phyloP scores from a whole-genome alignment of 2,797 vertebrate genomes.

The Rhynchonycteris naso region DNA sequence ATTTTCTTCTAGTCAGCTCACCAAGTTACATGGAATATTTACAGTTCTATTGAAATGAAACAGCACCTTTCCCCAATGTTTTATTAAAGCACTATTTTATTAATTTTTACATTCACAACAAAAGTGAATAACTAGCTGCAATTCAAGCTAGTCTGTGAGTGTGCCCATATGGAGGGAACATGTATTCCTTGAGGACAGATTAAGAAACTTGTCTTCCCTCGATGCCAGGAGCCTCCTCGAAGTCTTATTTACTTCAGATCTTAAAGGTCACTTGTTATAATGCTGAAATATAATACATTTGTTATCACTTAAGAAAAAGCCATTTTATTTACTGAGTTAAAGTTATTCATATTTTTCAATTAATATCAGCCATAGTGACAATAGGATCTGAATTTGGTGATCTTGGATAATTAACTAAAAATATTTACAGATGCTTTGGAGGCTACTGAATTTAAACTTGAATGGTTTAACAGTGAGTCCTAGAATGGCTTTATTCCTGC shows the following conservation, averaged over 20 bases:
- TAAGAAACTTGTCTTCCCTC: not conserved
- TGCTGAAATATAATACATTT: conserved; percentile 26
- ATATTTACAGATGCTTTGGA: not conserved
- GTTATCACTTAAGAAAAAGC: not conserved
- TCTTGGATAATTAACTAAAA: conserved; percentile 35
- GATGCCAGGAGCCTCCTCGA: not conserved
- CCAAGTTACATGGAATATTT: not conserved
- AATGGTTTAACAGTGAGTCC: not conserved
- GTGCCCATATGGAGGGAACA: not conserved
- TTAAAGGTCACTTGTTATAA: not conserved
- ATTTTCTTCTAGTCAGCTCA: conserved; percentile 41
- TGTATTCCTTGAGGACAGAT: not conserved
- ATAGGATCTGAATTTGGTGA: conserved; percentile 14
- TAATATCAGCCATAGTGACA: not conserved
- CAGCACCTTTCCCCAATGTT: not conserved
- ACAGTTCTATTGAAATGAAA: conserved; percentile 19
- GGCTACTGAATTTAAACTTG: conserved; percentile 37
- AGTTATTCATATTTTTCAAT: conserved; percentile 47
- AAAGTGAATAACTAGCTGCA: not conserved
- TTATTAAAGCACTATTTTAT: not conserved
- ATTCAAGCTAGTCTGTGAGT: not conserved
- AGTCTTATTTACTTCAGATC: not conserved
- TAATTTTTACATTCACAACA: conserved; percentile 29
- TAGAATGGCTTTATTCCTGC: conserved; percentile 18
- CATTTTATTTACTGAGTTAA: conserved; percentile 24